Percentiles rank a stretch among this genome's conserved stretches.
phyloP scores from a whole-genome alignment of 2,113 vertebrate species.

The Syrrhaptes paradoxus region DNA sequence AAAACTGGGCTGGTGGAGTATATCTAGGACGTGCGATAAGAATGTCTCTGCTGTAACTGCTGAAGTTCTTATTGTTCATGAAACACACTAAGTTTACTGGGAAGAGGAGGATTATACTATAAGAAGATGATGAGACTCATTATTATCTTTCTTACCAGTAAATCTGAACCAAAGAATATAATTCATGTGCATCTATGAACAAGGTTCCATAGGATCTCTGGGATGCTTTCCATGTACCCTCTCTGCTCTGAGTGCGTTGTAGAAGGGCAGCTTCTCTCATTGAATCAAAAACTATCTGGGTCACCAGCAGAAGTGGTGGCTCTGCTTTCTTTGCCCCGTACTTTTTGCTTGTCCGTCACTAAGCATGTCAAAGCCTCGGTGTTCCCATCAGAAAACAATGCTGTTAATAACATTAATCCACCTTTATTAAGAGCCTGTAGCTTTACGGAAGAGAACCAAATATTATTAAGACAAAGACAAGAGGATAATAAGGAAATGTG shows the following conservation, averaged over 20 bases:
- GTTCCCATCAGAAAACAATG: constrained; percentile 11
- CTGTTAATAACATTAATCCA: constrained; percentile 41
- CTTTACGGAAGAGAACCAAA: background rate
- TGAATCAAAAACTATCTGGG: background rate
- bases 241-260: background rate
- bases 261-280: background rate
- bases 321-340: background rate
- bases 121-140: background rate
- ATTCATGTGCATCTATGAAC: background rate
- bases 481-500: constrained; percentile 37
- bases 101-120: background rate
- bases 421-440: constrained; percentile 31
- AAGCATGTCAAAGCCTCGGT: background rate
- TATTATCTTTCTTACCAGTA: background rate
- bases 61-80: background rate
- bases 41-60: background rate
- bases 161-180: background rate
- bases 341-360: background rate
- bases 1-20: background rate
- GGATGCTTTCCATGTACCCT: background rate
- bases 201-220: background rate
- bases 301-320: background rate
- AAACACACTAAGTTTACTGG: background rate
- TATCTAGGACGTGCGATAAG: background rate
- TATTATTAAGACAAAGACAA: constrained; percentile 38